Evolutionary conservation across 2,113 vertebrate species (phyloP), one percentile per base, ranked within the genome.

Genomic region (Xiphophorus hellerii): DNA sequence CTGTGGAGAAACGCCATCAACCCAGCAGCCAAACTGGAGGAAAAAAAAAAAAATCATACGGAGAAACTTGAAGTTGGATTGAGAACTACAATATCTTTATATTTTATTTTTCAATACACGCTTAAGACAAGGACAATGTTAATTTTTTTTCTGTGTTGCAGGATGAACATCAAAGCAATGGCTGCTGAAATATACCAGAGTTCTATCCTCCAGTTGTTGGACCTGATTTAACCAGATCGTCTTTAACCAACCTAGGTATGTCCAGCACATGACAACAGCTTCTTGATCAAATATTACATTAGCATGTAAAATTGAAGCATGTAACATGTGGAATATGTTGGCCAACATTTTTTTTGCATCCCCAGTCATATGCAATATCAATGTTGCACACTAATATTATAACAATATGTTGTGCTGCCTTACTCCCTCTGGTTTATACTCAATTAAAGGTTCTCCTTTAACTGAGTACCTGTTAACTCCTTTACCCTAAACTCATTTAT

Each of bases 81-180:
- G 66, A 80, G 66, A 74, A 82, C 51, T 69, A 70, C 5, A 69
- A 73, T 31, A 48, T 13, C 10, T 22, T 35, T 2, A 25, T 77
- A 76, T 79, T 35, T 44, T 15, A 58, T 14, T 62, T 72, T 17
- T 62, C n/a, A 28, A 62, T 90, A 89, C 88, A 84, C 25, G 13
- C 70, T 69, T 33, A 71, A 71, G 31, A 65, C n/a, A 54, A 61
- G 31, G 27, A 29, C 81, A 63, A 58, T 69, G 7, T 77, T 93
- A 81, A 93, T 77, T 28, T 1, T 79, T 14, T 33, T 12, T 42
- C 92, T 66, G 86, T 61, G 22, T 94, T 95, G 60, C 93, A 95
- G 94, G 94, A 81, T 94, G 84, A 91, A 33, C 66, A 6, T 13
- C n/a, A 2, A 79, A 71, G 65, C 66, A 77, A 65, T 61, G 35